Evolutionary conservation across 2,113 vertebrate genomes (phyloP), one percentile per base, ranked within the genome.

Genomic region (Scortum barcoo): DNA sequence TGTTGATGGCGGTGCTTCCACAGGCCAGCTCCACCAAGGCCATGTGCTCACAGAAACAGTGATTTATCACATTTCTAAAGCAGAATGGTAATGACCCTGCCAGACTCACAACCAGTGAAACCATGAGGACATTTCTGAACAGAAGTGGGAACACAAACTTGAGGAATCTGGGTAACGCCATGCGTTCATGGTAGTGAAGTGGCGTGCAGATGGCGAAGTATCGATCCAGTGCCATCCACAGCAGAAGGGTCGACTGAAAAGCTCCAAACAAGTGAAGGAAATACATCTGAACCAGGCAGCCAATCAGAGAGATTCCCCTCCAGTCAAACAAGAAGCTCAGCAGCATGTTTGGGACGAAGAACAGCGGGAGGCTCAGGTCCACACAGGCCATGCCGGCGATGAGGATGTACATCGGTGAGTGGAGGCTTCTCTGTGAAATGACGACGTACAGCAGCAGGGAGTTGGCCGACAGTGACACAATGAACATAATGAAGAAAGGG

Each of bases 31-130:
- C 48, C 80, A 90, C 89, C 51, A 90, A 16, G 1, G 81, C 86
- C 89, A 86, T 90, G 89, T 90, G 89, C 44, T 90, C 89, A 44
- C 86, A 90, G 89, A 90, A 77, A 17, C 89, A 90, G 71, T 89
- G 87, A 0, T 70, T 30, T 4, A 84, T 78, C 1, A 67, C 69
- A 2, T 73, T 53, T 7, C 1, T 19, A 5, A 19, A 48, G 3
- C 89, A 90, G 44, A 84, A 88, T 0, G 71, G 20, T 26, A 88
- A 44, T 0, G 1, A 8, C 28, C 84, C 80, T 7, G 78, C 75
- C 13, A 86, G 17, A n/a, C 1, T 19, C 36, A 81, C 75, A 0
- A 86, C 4, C 67, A 36, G 1, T 0, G 72, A 14, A 30, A 58
- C 10, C 11, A 48, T 3, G 1, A 78, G 0, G 1, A 73, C 2